A percentile compares a stretch with the other conserved stretches of the same genome.
phyloP scores from a whole-genome alignment of 2,113 vertebrate species.

The Candoia aspera region DNA sequence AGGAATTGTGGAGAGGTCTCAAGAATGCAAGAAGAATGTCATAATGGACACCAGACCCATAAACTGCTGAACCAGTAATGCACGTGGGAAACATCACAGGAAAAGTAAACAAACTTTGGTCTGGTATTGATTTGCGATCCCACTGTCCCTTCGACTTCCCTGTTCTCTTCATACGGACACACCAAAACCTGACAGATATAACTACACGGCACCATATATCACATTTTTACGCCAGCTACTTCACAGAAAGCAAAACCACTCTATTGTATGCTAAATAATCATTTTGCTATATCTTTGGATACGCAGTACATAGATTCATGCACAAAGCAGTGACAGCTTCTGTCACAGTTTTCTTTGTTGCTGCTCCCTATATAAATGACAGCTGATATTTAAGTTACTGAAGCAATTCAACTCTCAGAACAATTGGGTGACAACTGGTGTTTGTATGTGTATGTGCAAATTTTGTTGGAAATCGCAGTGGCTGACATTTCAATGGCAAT shows the following conservation, averaged over 20 bases:
- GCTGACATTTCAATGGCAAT: neutral
- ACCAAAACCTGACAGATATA: conserved; percentile 1
- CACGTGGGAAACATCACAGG: neutral
- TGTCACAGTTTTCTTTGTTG: neutral
- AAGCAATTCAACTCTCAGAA: neutral
- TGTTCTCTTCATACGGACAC: neutral
- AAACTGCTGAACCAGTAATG: neutral
- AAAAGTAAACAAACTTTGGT: conserved; percentile 2
- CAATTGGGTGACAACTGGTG: neutral
- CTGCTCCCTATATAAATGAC: neutral
- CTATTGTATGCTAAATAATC: neutral
- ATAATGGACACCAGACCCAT: conserved; percentile 8
- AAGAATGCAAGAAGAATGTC: conserved; percentile 18
- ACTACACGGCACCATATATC: neutral
- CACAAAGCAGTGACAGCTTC: neutral
- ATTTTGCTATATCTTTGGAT: neutral
- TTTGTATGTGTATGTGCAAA: neutral
- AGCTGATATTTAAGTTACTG: neutral
- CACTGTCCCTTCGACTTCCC: neutral
- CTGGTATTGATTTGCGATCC: neutral
- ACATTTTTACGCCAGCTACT: neutral
- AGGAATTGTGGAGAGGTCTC: neutral
- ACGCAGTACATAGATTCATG: too few species aligned
- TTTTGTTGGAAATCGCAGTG: neutral
- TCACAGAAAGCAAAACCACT: neutral